These are phyloP conservation scores for Astreopora myriophthalma DNA, from an alignment of 64 coral and sea anemone species.

Conservation along the genomic window DNA sequence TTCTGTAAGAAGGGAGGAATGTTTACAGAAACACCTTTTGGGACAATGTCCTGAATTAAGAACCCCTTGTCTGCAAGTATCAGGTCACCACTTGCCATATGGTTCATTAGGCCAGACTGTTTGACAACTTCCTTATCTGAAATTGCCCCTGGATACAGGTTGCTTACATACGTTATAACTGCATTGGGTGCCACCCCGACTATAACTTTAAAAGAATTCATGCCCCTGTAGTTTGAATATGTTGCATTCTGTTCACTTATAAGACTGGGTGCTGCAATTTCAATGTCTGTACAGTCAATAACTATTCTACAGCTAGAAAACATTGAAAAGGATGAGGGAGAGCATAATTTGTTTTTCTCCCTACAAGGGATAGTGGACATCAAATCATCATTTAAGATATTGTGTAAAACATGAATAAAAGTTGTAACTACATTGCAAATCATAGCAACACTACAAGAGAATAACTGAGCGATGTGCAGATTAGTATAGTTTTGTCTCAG, in stretches of 20 bases:
- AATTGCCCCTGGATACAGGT: not conserved
- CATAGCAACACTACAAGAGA: constrained; percentile 31
- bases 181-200: not conserved
- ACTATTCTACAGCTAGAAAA: constrained; percentile 33
- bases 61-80: constrained; percentile 41
- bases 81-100: constrained; percentile 10
- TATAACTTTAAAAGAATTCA: constrained; percentile 44
- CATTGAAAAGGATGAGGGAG: constrained; percentile 30
- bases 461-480: constrained; percentile 17
- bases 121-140: not conserved
- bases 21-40: constrained; percentile 17
- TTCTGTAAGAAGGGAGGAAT: constrained; percentile 48
- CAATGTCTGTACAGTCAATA: constrained; percentile 35
- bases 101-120: not conserved
- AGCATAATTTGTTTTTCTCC: constrained; percentile 20
- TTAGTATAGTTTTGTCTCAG: constrained; percentile 35
- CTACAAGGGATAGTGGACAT: constrained; percentile 22
- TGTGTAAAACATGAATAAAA: constrained; percentile 36
- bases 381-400: not conserved
- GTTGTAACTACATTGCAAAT: constrained; percentile 30
- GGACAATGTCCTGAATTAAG: constrained; percentile 29
- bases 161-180: not conserved
- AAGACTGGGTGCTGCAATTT: constrained; percentile 20
- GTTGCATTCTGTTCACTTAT: constrained; percentile 42
- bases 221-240: constrained; percentile 23